Evolutionary conservation across 2,888 invertebrate genomes (phyloP).

Genomic region (Alloplasta piceator): DNA sequence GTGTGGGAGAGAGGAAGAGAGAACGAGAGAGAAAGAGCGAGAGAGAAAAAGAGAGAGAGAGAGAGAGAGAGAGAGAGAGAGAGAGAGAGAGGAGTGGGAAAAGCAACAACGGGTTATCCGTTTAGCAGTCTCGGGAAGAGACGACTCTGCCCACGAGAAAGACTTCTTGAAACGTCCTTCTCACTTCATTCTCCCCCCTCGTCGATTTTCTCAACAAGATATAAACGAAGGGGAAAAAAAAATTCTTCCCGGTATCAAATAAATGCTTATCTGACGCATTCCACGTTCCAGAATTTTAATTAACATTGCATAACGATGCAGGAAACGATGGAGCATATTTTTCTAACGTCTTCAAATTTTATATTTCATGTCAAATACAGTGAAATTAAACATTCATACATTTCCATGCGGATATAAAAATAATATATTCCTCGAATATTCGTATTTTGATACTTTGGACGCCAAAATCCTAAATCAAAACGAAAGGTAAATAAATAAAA

Average conservation of each 20-base stretch:
- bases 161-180: background rate
- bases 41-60: conserved; percentile 15
- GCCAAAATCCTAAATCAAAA: no score
- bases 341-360: no score
- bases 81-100: conserved; percentile 24
- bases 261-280: background rate
- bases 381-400: no score
- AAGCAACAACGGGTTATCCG: conserved; percentile 18
- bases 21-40: conserved; percentile 28
- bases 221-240: no score
- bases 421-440: no score
- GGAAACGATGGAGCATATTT: no score
- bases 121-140: conserved; percentile 33
- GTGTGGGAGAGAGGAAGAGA: conserved; percentile 21
- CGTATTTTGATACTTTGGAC: no score
- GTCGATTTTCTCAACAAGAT: background rate
- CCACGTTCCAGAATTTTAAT: no score
- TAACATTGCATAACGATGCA: no score
- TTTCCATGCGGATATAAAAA: no score
- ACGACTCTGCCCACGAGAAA: conserved; percentile 17
- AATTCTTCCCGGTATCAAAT: background rate
- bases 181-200: background rate
- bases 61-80: conserved; percentile 19
- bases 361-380: no score
- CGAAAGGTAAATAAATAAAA: no score